Base-by-base conservation (phyloP, 1,140 invertebrate species). In the Anastrepha obliqua region DNA sequence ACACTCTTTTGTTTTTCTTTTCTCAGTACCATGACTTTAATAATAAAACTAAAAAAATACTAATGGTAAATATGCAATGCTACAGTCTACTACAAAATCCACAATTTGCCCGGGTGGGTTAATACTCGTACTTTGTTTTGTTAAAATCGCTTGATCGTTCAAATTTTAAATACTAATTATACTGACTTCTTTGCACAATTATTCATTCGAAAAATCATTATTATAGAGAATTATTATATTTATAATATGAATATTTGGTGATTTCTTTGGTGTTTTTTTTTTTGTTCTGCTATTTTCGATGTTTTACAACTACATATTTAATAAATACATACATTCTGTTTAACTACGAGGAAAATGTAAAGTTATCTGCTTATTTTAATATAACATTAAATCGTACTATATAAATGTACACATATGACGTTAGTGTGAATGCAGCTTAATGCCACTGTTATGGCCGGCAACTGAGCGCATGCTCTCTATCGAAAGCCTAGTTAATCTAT, bases 111-210 rank as follows among this genome's bases (percentile, higher is more conserved):
- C 74, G 74, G 74, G 74, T 55, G 74, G 74, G 74, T 81, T 81
- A 81, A 81, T 81, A 81, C 74, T 81, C 47, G 74, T 81, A 55
- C 74, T 81, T 81, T 81, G 74, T 55, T 81, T 81, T 81, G 44
- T 6, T 81, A 55, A 15, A 55, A 55, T 55, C 74, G 47, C n/a
- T 81, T 55, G 44, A 5, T 74, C 67, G 67, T 74, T 74, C 13
- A 74, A 74, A 44, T 55, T 20, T 67, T 67, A 55, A 81, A 81
- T 81, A 74, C 74, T 55, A 81, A 11, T 47, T 74, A 55, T 58
- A 74, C 42, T 74, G 67, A 74, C 13, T 39, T 74, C 5, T n/a
- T 17, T 47, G 9, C 44, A 44, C 42, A 44, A 44, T 44, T 17
- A 55, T 11, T 74, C 44, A 74, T 7, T 42, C 42, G 67, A 44